Base-by-base conservation (phyloP, 2,888 invertebrate genomes). In the Heliconius aoede region DNA sequence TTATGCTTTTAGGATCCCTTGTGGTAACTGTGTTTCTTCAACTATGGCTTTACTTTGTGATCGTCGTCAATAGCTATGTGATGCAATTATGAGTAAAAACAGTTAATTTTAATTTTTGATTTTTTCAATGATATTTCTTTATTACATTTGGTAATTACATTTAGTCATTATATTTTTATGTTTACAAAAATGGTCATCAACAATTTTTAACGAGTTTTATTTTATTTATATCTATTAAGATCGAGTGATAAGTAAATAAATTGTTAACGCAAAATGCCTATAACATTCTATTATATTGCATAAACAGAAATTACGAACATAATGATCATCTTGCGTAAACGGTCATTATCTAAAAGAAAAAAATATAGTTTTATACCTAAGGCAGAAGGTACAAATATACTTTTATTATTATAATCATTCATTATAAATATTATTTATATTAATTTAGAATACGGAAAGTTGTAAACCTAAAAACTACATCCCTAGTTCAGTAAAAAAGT, bases 41-140 rank as follows among this genome's bases (percentile, higher is more conserved):
- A 62, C 0, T 86, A 3, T 91, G 90, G 89, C 30, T 89, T 13
- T 90, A 89, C 83, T 90, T 87, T 73, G 81, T 83, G 81, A 78
- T 85, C 8, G 85, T 89, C 1, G 81, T 83, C 9, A 83, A 84
- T 72, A 88, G 85, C 78, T 79, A 82, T 78, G 28, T 77, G 58
- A 75, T 75, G 72, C 72, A 80, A 72, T 71, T 81, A 61, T 78
- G 36, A 76, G 61, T 21, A 62, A 61, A 7, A 61, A 15, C 28
- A n/a, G n/a, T n/a, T n/a, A n/a, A n/a, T n/a, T n/a, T n/a, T n/a
- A n/a, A n/a, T n/a, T n/a, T n/a, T n/a, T n/a, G n/a, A n/a, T n/a
- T n/a, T n/a, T n/a, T n/a, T n/a, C n/a, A n/a, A n/a, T n/a, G n/a
- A n/a, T n/a, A n/a, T n/a, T n/a, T n/a, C n/a, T n/a, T n/a, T n/a